Conservation (phyloP, 2,797 vertebrate species). For the Cossypha polioptera region DNA sequence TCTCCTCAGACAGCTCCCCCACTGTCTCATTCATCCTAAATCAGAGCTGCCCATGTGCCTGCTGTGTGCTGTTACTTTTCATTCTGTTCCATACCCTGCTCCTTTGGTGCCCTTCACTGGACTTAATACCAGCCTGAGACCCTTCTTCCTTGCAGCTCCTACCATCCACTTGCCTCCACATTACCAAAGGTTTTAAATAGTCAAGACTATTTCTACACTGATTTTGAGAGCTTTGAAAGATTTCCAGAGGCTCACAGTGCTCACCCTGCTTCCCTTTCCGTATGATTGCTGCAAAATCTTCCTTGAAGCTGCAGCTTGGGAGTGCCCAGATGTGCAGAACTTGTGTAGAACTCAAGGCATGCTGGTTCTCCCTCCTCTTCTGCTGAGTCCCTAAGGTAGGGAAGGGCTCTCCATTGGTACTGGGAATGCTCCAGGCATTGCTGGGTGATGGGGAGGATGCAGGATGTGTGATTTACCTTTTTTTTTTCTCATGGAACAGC, state of each 20-base stretch:
- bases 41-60: not conserved
- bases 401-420: not conserved
- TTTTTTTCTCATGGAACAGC: not conserved
- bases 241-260: not conserved
- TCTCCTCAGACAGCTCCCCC: not conserved
- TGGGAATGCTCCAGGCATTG: not conserved
- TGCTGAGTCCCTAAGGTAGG: not conserved
- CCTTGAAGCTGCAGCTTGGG: not conserved
- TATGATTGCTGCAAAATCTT: not conserved
- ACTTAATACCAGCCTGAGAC: not conserved
- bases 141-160: not conserved
- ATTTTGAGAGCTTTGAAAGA: not conserved
- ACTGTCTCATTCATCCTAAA: not conserved
- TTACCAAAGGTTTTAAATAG: not conserved
- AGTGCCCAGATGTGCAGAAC: not conserved
- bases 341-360: not conserved
- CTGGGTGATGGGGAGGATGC: not conserved
- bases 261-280: not conserved
- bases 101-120: not conserved
- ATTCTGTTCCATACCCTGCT: not conserved
- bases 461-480: not conserved
- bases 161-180: not conserved
- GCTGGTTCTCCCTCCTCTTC: not conserved
- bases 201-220: not conserved
- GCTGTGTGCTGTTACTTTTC: not conserved